Base-by-base conservation (phyloP, 2,113 vertebrate genomes). In the Notarius lentiginosus region DNA sequence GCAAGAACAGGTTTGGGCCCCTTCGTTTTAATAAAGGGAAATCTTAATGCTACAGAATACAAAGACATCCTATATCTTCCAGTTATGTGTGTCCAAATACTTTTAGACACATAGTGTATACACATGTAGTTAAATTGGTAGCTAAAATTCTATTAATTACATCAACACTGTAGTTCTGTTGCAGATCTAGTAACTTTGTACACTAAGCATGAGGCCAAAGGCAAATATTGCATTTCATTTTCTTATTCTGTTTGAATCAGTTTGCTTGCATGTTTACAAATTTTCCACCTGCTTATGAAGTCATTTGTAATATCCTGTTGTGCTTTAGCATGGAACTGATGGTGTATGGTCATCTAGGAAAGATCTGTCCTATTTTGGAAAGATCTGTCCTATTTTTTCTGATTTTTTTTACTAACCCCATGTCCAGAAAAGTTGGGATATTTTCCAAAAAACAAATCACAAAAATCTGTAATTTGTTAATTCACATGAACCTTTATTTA, bases 381-480 rank as follows among this genome's bases (percentile, higher is more conserved):
- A 81, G 79, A 55, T 75, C 72, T 87, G 77, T 82, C 70, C 86
- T 82, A 61, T 49, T 82, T 89, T 87, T 22, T 58, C 20, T 81
- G 14, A 55, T 53, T 77, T 77, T 53, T 41, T 4, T 41, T 41
- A 41, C 41, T 4, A 41, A 41, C 41, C 41, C 41, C 41, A 41
- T 41, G 4, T 41, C 41, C 41, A 41, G 41, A 41, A 41, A 41
- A 4, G 41, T 41, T 41, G 41, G 41, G 41, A 41, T 41, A 41
- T 41, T 41, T 41, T 41, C 41, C 41, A 41, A 41, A 41, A 41
- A 41, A 41, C 41, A 41, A 41, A 41, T 41, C 41, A 41, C 41
- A 41, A 41, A 41, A 41, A 41, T 41, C 41, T 41, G 41, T 41
- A 41, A 41, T 4, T 41, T 4, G 41, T 41, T 41, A 41, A 41